phyloP scores from a whole-genome alignment of 2,888 invertebrate genomes.

The Alloscopus bannaensis region DNA sequence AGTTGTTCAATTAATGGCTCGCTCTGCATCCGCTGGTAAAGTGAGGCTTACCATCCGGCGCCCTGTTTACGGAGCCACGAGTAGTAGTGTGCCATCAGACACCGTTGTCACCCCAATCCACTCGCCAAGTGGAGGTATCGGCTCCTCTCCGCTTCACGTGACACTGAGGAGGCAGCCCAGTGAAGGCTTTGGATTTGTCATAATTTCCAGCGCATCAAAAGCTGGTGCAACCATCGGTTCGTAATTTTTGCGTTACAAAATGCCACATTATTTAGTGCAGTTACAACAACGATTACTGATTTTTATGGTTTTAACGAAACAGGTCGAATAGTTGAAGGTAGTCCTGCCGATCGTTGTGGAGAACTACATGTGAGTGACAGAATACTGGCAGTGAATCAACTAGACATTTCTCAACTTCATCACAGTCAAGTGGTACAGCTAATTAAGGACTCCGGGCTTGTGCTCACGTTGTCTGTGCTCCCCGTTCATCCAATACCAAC shows the following conservation, averaged over 20 bases:
- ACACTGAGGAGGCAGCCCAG: conserved; percentile 92
- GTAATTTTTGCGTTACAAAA: conserved; percentile 68
- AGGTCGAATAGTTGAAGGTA: conserved; percentile 94
- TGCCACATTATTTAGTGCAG: background rate
- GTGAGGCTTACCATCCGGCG: conserved; percentile 87
- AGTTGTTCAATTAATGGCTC: conserved; percentile 94
- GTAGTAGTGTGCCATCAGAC: conserved; percentile 31
- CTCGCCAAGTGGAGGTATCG: conserved; percentile 56
- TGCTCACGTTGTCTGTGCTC: conserved; percentile 80
- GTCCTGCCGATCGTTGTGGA: conserved; percentile 96
- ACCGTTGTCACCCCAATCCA: conserved; percentile 62
- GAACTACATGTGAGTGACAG: conserved; percentile 94
- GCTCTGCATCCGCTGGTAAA: conserved; percentile 90
- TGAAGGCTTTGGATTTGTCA: conserved; percentile 99
- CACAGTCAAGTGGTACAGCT: conserved; percentile 98
- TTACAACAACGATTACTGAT: too few relatives aligned
- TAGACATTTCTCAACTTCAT: conserved; percentile 91
- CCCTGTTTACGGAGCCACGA: conserved; percentile 65
- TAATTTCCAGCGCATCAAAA: conserved; percentile 95
- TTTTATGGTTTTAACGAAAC: conserved; percentile 74
- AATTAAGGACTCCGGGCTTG: conserved; percentile 96
- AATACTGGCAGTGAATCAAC: conserved; percentile 95
- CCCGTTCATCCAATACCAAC: conserved; percentile 52
- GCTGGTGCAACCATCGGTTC: conserved; percentile 91
- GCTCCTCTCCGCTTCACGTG: conserved; percentile 88